Evolutionary conservation across 35 echinoderm and acorn worm species (phyloP), one percentile per base, ranked within the genome.

Genomic region (Diadema setosum): DNA sequence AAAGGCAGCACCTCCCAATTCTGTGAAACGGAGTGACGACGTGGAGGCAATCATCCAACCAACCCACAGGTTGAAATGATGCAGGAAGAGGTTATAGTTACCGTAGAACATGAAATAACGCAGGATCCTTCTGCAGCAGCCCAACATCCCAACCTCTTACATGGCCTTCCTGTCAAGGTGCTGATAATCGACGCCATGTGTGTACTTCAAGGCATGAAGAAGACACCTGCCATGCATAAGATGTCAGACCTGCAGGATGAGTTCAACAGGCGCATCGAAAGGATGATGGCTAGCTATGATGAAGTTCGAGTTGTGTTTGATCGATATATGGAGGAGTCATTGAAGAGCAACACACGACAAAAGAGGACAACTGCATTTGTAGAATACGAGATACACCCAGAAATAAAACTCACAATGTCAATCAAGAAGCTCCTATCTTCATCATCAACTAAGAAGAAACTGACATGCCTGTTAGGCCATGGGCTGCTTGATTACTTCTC

Each of bases 371-470:
- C 78, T 82, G 50, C 42, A 45, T 46, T 6, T 5, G 37, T 45
- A 27, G 78, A 82, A 46, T 84, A 84, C 34, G 82, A 84, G 45
- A 84, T 84, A 42, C 46, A 84, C 59, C 48, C 55, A 84, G 81
- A 83, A 83, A 83, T 83, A 45, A 83, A 83, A 26, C 81, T 83
- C 81, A 80, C 74, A 6, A 39, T 80, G 74, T 39, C 74, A 12
- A 80, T 80, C 17, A 80, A 80, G 33, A 40, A 80, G 33, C 74
- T 80, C 74, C 74, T 80, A 34, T 80, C 74, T 39, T 40, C 69
- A 83, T 83, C 81, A 27, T 56, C 81, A 52, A 83, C 81, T 29
- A 83, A 83, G 81, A 83, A 83, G 46, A 83, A 83, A 50, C 81
- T 83, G 81, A 83, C 81, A 35, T 57, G 81, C 46, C 3, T 83